Percentiles rank a stretch among this genome's conserved stretches.
Evolutionary conservation across 2,888 invertebrate species (phyloP).

Genomic region (Cosmia trapezina): DNA sequence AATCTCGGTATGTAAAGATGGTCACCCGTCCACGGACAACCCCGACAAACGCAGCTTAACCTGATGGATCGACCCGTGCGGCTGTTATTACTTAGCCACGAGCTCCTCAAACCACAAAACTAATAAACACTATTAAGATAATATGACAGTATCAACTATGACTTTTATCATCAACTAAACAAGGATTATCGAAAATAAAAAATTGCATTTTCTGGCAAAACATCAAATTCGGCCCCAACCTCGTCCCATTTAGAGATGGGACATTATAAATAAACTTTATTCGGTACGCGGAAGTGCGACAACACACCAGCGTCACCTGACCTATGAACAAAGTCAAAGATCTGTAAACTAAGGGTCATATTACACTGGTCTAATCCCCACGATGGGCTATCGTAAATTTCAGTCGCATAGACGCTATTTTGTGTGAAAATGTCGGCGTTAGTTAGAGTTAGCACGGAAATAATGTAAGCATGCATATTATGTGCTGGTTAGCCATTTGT

Average conservation of each 20-base stretch:
- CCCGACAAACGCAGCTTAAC: too few species aligned
- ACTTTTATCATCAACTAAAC: slow-evolving; percentile 43
- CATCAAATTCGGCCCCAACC: slow-evolving; percentile 64
- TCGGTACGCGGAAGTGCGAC: slow-evolving; percentile 63
- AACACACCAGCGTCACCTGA: slow-evolving; percentile 37
- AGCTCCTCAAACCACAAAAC: slow-evolving; percentile 1
- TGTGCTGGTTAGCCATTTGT: slow-evolving; percentile 17
- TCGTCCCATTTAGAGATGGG: slow-evolving; percentile 63
- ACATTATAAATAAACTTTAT: slow-evolving; percentile 66
- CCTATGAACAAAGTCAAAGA: neutral
- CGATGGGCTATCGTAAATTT: slow-evolving; percentile 60
- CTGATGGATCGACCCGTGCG: too few species aligned
- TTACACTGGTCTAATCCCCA: slow-evolving; percentile 47
- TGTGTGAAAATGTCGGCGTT: slow-evolving; percentile 59
- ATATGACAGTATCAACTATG: too few species aligned
- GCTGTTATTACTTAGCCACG: too few species aligned
- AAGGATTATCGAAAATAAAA: slow-evolving; percentile 48
- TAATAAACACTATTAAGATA: slow-evolving; percentile 33
- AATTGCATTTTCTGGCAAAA: slow-evolving; percentile 68
- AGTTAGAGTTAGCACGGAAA: slow-evolving; percentile 46
- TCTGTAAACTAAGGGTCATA: neutral
- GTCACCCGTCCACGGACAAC: too few species aligned
- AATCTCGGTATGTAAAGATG: too few species aligned
- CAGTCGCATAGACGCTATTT: slow-evolving; percentile 61
- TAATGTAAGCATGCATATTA: slow-evolving; percentile 42